Percentiles rank a stretch among this genome's conserved stretches.
phyloP scores from a whole-genome alignment of 2,888 invertebrate genomes.

The Drosophila kanekoi region DNA sequence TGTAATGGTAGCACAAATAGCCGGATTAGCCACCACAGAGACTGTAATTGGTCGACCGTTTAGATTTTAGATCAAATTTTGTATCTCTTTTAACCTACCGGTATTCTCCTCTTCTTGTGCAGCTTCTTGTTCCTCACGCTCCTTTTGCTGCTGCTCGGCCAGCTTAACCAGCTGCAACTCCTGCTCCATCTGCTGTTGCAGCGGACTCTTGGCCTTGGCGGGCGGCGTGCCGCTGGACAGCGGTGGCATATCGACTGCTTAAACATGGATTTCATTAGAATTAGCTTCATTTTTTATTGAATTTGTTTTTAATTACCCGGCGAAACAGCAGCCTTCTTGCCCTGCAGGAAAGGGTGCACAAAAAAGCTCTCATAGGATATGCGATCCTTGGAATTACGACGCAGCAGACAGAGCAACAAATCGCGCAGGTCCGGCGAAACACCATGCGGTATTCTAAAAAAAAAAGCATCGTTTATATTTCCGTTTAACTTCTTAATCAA shows the following conservation, averaged over 20 bases:
- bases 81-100: constrained; percentile 41
- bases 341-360: constrained; percentile 95
- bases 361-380: constrained; percentile 99
- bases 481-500: no score
- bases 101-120: constrained; percentile 77
- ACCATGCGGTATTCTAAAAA: constrained; percentile 93
- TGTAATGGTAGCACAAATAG: constrained; percentile 87
- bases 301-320: constrained; percentile 82
- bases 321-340: constrained; percentile 86
- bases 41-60: constrained; percentile 74
- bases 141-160: constrained; percentile 68
- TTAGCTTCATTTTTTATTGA: background rate
- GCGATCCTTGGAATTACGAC: constrained; percentile 96
- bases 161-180: constrained; percentile 75
- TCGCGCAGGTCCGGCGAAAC: constrained; percentile 96
- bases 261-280: constrained; percentile 5
- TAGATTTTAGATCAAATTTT: background rate
- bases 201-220: constrained; percentile 85
- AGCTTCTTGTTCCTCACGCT: constrained; percentile 70
- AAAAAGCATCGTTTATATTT: background rate
- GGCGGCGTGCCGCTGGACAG: constrained; percentile 82
- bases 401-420: constrained; percentile 93
- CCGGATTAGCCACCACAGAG: constrained; percentile 86
- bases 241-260: constrained; percentile 82
- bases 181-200: constrained; percentile 85